Base-by-base conservation (phyloP, 2,113 vertebrate genomes). In the Stigmatopora argus region DNA sequence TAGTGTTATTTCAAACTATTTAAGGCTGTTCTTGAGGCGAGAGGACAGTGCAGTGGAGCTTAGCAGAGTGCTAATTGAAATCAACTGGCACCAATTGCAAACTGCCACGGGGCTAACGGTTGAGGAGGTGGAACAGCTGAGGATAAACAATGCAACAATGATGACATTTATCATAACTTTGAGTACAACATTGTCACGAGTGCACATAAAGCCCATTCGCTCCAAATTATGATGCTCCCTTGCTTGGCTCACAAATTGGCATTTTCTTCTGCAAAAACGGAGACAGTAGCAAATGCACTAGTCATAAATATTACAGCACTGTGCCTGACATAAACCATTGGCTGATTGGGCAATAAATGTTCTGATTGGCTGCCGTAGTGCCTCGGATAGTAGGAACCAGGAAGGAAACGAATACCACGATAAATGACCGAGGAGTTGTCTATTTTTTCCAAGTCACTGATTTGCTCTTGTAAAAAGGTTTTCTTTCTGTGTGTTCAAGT, bases 81-180 rank as follows among this genome's bases (percentile, higher is more conserved):
- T 81, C 81, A 80, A 7, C 80, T 81, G 86, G 84, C 80, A 82
- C 78, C 80, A 86, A 87, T 87, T 86, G 72, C 71, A 67, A 72
- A 79, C 71, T 74, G 85, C 76, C 81, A 73, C 79, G 72, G 49
- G 78, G 70, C 73, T 74, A 75, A 84, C 78, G 82, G 77, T 38
- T 5, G 11, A 66, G 31, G 71, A 66, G 68, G 61, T 58, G 66
- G 58, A 72, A 74, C 70, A 17, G 64, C 62, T 12, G 57, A 69
- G 65, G 73, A 76, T 52, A 56, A 83, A 85, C 55, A 76, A 62
- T 60, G 63, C 64, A 44, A 67, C 56, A 38, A 13, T 26, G 59
- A 38, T 47, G 58, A 67, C 66, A 9, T 55, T 62, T 75, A 70
- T 78, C 66, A 59, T 66, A 74, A 71, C 69, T 78, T 73, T 60